Evolutionary conservation across 2,797 vertebrate genomes (phyloP).

Genomic region (Aythya fuligula): DNA sequence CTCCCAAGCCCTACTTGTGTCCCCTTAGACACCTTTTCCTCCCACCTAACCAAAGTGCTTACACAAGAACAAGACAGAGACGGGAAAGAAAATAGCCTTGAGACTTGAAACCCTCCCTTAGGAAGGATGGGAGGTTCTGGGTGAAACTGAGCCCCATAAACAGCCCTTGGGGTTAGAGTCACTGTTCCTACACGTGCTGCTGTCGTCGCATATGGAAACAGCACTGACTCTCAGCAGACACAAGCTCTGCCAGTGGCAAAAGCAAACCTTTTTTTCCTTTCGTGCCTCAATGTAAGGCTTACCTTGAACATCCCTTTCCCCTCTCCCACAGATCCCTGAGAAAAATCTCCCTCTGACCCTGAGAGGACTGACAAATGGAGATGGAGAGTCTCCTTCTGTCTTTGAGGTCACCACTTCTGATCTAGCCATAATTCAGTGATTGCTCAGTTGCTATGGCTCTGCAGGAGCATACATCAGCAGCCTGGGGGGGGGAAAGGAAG

Average conservation of each 20-base stretch:
- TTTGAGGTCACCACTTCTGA: conserved; percentile 62
- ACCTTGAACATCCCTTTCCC: not conserved
- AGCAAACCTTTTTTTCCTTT: not conserved
- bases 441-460: not conserved
- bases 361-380: conserved; percentile 34
- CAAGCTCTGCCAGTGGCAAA: not conserved
- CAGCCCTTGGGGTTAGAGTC: not conserved
- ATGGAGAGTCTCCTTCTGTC: conserved; percentile 26
- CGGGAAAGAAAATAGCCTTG: not conserved
- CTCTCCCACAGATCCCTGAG: not conserved
- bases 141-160: not conserved
- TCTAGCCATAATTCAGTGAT: conserved; percentile 30
- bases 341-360: conserved; percentile 10
- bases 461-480: conserved; percentile 6
- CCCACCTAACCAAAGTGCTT: not conserved
- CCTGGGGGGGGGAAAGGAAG: not conserved
- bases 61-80: not conserved
- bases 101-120: not conserved
- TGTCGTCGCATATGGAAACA: not conserved
- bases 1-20: not conserved
- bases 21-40: not conserved
- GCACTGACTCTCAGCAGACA: not conserved
- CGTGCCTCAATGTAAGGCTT: not conserved
- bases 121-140: not conserved
- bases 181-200: not conserved